These are phyloP conservation scores for Mesochorus sp. DNA, from an alignment of 2,888 invertebrate species.

Conservation along the genomic window DNA sequence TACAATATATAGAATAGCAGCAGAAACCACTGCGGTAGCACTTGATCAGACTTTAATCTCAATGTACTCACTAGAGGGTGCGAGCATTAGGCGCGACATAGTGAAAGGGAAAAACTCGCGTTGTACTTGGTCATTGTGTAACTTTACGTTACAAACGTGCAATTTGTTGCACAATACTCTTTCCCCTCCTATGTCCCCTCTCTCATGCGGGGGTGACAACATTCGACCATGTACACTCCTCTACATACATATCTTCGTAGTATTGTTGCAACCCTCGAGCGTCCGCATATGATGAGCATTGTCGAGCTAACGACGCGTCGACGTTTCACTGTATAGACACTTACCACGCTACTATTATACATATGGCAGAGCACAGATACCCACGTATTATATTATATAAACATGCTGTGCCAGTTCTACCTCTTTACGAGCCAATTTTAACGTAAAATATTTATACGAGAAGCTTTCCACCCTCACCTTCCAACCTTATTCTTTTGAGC, in stretches of 20 bases:
- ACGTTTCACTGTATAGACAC: conserved; percentile 62
- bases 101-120: conserved; percentile 42
- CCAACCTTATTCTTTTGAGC: conserved; percentile 34
- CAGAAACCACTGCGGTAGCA: conserved; percentile 36
- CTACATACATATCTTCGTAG: background rate
- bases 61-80: conserved; percentile 38
- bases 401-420: conserved; percentile 47
- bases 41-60: conserved; percentile 66
- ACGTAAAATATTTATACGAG: conserved; percentile 71
- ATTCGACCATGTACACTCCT: background rate
- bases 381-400: conserved; percentile 26
- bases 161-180: conserved; percentile 72
- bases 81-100: conserved; percentile 45
- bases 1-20: conserved; percentile 3
- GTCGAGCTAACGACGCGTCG: conserved; percentile 70
- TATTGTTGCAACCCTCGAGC: conserved; percentile 40
- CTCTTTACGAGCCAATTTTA: conserved; percentile 73
- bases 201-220: conserved; percentile 46
- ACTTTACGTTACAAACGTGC: conserved; percentile 67
- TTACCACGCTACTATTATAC: conserved; percentile 7
- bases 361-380: background rate
- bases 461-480: conserved; percentile 30
- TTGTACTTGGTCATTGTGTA: conserved; percentile 55
- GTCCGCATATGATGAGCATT: conserved; percentile 62
- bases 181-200: conserved; percentile 48